Evolutionary conservation across 2,113 vertebrate genomes (phyloP).

Genomic region (Turnix velox): DNA sequence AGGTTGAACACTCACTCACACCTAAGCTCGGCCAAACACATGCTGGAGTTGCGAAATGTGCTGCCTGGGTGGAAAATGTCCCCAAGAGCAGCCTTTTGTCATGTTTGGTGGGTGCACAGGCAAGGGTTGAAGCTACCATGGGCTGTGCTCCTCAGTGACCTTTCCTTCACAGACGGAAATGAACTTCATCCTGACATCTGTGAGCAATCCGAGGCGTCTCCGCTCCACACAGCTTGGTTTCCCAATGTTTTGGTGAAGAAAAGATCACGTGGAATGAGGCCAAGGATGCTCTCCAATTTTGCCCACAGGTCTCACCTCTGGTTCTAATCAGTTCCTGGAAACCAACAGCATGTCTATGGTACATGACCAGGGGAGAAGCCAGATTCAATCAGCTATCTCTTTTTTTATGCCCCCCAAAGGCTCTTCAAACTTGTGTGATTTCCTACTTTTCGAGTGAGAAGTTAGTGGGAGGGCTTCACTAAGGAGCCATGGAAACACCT

Average conservation of each 20-base stretch:
- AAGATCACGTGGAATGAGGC: not conserved
- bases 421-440: not conserved
- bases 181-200: conserved; percentile 53
- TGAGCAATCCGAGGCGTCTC: conserved; percentile 29
- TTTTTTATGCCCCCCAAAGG: not conserved
- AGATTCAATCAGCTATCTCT: not conserved
- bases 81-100: not conserved
- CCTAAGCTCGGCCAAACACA: not conserved
- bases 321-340: not conserved
- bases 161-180: not conserved
- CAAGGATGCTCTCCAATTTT: not conserved
- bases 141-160: not conserved
- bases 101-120: not conserved
- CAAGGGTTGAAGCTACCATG: not conserved
- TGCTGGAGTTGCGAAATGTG: not conserved
- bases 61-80: not conserved
- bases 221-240: not conserved
- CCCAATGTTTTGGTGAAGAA: not conserved
- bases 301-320: not conserved
- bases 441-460: not conserved
- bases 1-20: not conserved
- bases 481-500: not conserved
- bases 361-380: not conserved
- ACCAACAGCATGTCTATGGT: not conserved
- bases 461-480: not conserved